Conservation (phyloP, 2,113 vertebrate species). For the Ciconia boyciana region DNA sequence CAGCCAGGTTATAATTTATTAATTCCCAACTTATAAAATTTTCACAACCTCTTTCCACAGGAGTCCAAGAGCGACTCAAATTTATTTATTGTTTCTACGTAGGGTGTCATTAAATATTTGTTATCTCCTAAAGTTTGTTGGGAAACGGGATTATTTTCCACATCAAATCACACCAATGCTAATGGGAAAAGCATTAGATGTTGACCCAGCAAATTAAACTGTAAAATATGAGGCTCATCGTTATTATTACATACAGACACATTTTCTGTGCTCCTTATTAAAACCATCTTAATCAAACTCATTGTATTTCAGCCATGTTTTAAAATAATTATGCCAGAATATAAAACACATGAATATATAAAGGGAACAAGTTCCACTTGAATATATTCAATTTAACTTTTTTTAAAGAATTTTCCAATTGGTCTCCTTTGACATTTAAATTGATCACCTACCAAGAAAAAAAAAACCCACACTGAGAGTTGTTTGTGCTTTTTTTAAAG, state of each 20-base stretch:
- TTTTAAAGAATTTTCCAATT: background rate
- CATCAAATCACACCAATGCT: constrained; percentile 59
- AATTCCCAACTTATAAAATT: constrained; percentile 81
- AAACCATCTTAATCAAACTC: constrained; percentile 57
- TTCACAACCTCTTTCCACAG: constrained; percentile 76
- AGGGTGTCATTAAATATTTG: constrained; percentile 85
- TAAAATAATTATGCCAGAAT: constrained; percentile 38
- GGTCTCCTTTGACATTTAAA: background rate
- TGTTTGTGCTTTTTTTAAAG: background rate
- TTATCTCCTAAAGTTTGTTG: constrained; percentile 75
- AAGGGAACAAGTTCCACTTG: background rate
- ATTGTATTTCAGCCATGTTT: constrained; percentile 51
- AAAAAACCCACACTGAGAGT: background rate
- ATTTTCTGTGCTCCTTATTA: constrained; percentile 46
- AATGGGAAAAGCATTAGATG: constrained; percentile 57
- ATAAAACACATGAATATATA: constrained; percentile 26
- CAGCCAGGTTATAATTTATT: constrained; percentile 84
- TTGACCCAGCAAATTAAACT: constrained; percentile 62
- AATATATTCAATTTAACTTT: constrained; percentile 29
- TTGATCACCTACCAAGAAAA: background rate
- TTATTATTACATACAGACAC: constrained; percentile 32
- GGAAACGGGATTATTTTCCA: constrained; percentile 67
- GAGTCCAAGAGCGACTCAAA: constrained; percentile 77
- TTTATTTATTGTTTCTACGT: constrained; percentile 83
- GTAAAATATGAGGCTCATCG: constrained; percentile 25